phyloP scores from a whole-genome alignment of 2,797 vertebrate genomes.

The Phoeniculus purpureus region DNA sequence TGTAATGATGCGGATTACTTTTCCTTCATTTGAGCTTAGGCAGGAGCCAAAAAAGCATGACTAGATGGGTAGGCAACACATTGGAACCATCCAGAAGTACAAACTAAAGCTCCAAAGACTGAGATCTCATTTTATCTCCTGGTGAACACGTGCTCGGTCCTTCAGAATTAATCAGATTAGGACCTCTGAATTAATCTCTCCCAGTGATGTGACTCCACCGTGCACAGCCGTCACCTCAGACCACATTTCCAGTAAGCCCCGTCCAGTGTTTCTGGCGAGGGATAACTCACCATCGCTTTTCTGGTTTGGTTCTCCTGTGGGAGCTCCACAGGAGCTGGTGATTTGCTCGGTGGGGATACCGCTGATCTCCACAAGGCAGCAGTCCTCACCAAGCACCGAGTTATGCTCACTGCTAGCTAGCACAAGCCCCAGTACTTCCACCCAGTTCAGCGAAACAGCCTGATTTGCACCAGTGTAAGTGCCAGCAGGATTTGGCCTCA shows the following conservation, averaged over 20 bases:
- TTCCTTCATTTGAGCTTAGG: not conserved
- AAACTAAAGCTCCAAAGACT: not conserved
- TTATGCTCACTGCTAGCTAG: not conserved
- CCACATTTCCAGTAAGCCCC: not conserved
- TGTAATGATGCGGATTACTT: not conserved
- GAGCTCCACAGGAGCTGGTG: not conserved
- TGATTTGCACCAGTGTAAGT: not conserved
- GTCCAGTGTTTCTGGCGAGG: not conserved
- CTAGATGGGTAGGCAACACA: not conserved
- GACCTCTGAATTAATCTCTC: not conserved
- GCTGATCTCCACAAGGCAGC: not conserved
- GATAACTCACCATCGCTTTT: not conserved
- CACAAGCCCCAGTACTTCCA: not conserved
- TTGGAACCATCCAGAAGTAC: not conserved
- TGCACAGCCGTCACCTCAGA: not conserved
- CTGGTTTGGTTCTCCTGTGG: not conserved
- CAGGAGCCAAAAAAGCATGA: not conserved
- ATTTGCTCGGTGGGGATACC: not conserved
- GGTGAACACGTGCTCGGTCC: not conserved
- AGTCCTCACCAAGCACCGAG: not conserved
- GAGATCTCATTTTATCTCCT: not conserved
- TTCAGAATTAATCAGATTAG: too few species aligned
- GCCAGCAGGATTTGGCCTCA: not conserved
- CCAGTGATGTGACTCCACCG: not conserved
- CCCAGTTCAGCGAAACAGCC: not conserved